phyloP scores from a whole-genome alignment of 2,113 vertebrate species.

The Bothrops jararaca region DNA sequence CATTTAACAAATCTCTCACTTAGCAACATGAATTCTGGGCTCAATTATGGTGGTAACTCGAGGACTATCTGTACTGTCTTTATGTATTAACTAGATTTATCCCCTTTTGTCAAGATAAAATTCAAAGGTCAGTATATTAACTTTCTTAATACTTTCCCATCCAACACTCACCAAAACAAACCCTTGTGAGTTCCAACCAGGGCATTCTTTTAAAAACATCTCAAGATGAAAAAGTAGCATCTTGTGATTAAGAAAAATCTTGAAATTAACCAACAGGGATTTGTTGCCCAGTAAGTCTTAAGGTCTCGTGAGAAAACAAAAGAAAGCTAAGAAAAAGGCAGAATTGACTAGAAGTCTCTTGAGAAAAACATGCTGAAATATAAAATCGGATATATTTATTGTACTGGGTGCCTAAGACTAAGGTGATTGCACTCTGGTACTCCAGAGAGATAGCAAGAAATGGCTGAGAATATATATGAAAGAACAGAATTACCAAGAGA shows the following conservation, averaged over 20 bases:
- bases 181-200: not conserved
- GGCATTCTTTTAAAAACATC: not conserved
- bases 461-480: not conserved
- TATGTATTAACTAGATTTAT: not conserved
- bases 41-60: too few relatives aligned
- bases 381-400: constrained; percentile 1
- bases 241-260: not conserved
- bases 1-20: too few relatives aligned
- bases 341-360: not conserved
- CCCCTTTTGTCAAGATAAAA: not conserved
- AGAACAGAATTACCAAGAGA: not conserved
- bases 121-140: not conserved
- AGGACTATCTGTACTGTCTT: not conserved
- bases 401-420: not conserved
- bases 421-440: not conserved
- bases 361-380: not conserved
- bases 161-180: not conserved
- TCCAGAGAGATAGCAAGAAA: not conserved
- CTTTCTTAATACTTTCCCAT: not conserved
- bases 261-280: not conserved
- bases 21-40: too few relatives aligned
- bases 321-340: not conserved
- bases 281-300: not conserved
- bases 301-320: not conserved
- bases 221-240: not conserved